Percentiles rank a stretch among this genome's conserved stretches.
Evolutionary conservation across 2,113 vertebrate genomes (phyloP).

Genomic region (Bettongia penicillata): DNA sequence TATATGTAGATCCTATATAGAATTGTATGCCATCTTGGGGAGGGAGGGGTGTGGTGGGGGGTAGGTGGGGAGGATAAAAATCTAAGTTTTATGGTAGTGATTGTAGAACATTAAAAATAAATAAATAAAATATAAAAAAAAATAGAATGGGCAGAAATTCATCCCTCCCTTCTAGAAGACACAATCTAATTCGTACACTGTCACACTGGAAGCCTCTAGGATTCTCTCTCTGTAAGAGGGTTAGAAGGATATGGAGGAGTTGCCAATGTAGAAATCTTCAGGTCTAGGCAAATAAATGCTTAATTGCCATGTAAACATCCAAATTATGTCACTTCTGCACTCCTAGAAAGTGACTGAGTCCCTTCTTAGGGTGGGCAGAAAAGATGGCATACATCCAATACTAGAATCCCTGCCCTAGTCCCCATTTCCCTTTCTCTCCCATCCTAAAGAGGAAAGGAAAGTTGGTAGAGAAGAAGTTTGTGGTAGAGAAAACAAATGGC

Average conservation of each 20-base stretch:
- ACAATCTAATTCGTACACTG: constrained; percentile 30
- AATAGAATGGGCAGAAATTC: not conserved
- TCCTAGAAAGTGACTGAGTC: not conserved
- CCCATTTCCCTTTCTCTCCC: constrained; percentile 2
- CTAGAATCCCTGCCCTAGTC: not conserved
- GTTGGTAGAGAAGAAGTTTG: too few species aligned
- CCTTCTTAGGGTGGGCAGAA: not conserved
- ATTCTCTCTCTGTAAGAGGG: constrained; percentile 1
- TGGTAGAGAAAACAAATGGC: not conserved
- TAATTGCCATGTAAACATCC: constrained; percentile 15
- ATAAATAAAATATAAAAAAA: too few species aligned
- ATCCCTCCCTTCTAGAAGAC: constrained; percentile 27
- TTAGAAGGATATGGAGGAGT: constrained; percentile 20
- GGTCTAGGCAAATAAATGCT: constrained; percentile 20
- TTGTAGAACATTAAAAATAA: too few species aligned
- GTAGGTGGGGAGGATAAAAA: too few species aligned
- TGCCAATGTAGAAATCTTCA: constrained; percentile 22
- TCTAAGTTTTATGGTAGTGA: too few species aligned
- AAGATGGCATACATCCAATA: not conserved
- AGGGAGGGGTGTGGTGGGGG: too few species aligned
- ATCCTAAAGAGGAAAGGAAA: not conserved
- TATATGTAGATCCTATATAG: too few species aligned
- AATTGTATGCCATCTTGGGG: too few species aligned
- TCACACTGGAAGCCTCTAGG: constrained; percentile 16
- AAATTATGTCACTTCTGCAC: not conserved